These are phyloP conservation scores for Timandra comae DNA, from an alignment of 2,888 invertebrate species.

Conservation along the genomic window DNA sequence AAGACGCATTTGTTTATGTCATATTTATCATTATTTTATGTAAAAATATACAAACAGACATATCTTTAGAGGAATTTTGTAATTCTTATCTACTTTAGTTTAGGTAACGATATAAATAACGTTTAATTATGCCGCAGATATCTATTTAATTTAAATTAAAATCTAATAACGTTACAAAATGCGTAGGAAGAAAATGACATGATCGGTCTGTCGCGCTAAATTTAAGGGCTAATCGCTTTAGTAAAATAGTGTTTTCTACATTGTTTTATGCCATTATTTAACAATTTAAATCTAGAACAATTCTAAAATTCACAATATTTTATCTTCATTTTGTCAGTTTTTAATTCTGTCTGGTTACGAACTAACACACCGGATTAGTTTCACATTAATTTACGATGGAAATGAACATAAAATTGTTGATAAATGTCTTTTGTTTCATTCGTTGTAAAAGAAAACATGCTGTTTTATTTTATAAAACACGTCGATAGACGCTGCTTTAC, in stretches of 20 bases:
- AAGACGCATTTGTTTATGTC: slow-evolving; percentile 11
- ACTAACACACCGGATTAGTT: too few species aligned
- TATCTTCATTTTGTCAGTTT: too few species aligned
- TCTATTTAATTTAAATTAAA: slow-evolving; percentile 10
- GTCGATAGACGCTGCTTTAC: too few species aligned
- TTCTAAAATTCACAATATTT: too few species aligned
- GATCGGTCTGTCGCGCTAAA: not conserved
- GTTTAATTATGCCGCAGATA: slow-evolving; percentile 7
- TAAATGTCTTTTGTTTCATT: too few species aligned
- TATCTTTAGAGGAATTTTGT: slow-evolving; percentile 7
- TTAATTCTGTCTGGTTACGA: too few species aligned
- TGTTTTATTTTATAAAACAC: too few species aligned
- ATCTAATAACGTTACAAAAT: slow-evolving; percentile 3
- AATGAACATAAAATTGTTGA: too few species aligned
- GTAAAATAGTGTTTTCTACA: not conserved
- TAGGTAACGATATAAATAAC: slow-evolving; percentile 6
- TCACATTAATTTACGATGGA: too few species aligned
- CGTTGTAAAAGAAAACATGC: too few species aligned
- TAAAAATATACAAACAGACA: slow-evolving; percentile 13
- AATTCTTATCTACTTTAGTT: slow-evolving; percentile 9
- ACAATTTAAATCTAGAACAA: not conserved
- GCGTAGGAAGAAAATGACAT: slow-evolving; percentile 2
- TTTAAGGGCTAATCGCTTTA: slow-evolving; percentile 1
- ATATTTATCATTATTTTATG: slow-evolving; percentile 17
- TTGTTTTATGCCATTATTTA: not conserved